Evolutionary conservation across 2,888 invertebrate species (phyloP).

Genomic region (Balanococcus diminutus): DNA sequence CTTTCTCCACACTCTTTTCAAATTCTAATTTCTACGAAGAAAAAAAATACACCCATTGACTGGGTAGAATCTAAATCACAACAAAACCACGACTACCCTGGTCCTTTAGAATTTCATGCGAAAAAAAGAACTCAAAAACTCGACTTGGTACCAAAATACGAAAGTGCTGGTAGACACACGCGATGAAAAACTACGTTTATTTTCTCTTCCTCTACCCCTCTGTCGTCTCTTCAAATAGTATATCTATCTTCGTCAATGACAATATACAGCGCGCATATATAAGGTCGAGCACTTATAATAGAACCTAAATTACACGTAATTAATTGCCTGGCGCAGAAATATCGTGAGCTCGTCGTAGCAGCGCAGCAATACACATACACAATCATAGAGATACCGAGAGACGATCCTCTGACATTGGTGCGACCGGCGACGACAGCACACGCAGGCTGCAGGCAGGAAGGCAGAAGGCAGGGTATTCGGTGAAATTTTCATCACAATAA

Average conservation of each 20-base stretch:
- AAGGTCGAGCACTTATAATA: conserved; percentile 5
- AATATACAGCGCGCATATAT: neutral
- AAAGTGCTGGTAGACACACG: neutral
- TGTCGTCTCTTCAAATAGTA: neutral
- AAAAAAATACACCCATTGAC: no score
- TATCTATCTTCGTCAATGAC: neutral
- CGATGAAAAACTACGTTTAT: neutral
- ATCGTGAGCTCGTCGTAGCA: neutral
- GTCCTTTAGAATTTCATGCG: neutral
- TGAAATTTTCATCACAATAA: neutral
- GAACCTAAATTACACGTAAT: neutral
- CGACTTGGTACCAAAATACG: neutral
- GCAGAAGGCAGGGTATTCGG: neutral
- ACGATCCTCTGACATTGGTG: neutral
- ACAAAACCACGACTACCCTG: neutral
- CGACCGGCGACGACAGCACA: neutral
- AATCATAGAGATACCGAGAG: neutral
- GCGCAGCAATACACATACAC: no score
- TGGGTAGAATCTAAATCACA: no score
- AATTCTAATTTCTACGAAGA: no score
- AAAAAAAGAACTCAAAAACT: neutral
- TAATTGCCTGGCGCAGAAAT: conserved; percentile 1
- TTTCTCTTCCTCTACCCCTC: neutral
- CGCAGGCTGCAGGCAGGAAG: neutral
- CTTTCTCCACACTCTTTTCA: neutral